Evolutionary conservation across 2,888 invertebrate species (phyloP), one percentile per base, ranked within the genome.

Genomic region (Colostygia pectinataria): DNA sequence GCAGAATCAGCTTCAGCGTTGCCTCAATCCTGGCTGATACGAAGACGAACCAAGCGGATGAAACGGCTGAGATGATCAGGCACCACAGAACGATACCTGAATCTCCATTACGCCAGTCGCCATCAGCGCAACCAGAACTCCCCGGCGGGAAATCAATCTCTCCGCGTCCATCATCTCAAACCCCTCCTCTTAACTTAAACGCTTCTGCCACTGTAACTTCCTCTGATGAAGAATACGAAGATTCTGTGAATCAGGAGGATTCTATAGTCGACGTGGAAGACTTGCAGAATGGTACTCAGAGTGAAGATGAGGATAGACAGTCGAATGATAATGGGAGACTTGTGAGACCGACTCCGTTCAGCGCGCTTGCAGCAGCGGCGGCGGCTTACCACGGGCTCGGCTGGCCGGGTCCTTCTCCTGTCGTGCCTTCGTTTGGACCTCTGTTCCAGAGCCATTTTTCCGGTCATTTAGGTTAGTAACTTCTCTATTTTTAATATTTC

Each of bases 21-120:
- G 96, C 97, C 4, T 96, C 97, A 0, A 92, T 97, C 59, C 86
- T 98, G 61, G 94, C 96, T 9, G 97, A 97, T 69, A 94, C 97
- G 15, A 93, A 96, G 76, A 92, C 93, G 1, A 90, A 86, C 46
- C 90, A 91, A 47, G 81, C 66, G 13, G 79, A 90, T 53, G 83
- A 83, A 49, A 83, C 87, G 13, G 80, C 89, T 20, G 85, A 91
- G 62, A 90, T 91, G 59, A 77, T 91, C 34, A 82, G 91, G 33
- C 91, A 92, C 40, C 90, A 90, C 53, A 79, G 91, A 43, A 89
- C 86, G 55, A 91, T 90, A 33, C 88, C 90, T 0, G 90, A 89
- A 55, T 90, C 90, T 7, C 91, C 91, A 0, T 58, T 90, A 28
- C 65, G 91, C 32, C 90, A 91, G 40, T 90, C 90, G 0, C 90